Base-by-base conservation (phyloP, 2,888 invertebrate species). In the Synergus japonicus region DNA sequence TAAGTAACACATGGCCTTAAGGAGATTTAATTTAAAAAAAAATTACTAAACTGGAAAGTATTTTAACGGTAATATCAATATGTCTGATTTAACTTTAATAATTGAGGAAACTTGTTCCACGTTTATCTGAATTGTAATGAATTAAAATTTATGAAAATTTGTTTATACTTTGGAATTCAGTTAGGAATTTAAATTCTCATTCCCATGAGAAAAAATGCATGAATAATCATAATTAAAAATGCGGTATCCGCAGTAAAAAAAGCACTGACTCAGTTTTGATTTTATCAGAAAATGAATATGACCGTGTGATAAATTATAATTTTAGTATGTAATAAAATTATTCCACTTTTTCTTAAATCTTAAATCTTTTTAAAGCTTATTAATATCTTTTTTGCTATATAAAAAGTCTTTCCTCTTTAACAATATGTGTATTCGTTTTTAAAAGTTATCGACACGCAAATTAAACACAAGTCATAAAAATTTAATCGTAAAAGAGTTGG, bases 391-490 rank as follows among this genome's bases (percentile, higher is more conserved):
- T 37, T 37, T 37, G 5, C 37, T 37, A 37, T 37, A 37, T 3
- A 37, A 37, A 37, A 63, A 29, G 29, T 29, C 15, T 15, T 29
- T 37, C 37, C 64, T 37, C 15, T 41, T 41, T 29, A 37, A 37
- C 15, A 15, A 41, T 65, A 5, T 41, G 15, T 37, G 22, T 29
- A 3, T 22, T 65, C 41, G 60, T 65, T 65, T 65, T 65, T 2
- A n/a, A 2, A 9, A 65, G 37, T 41, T 65, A 41, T 65, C 65
- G 15, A 65, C 41, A 65, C 29, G 1, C 37, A 15, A 37, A 37
- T 9, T 41, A 43, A 66, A 66, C 18, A 66, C 10, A 12, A 4
- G n/a, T 66, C 43, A 18, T 66, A 66, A 66, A 66, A n/a, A 66
- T 66, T 66, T 44, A 10, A 18, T 12, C 18, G 4, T 18, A 66